Evolutionary conservation across 2,797 vertebrate species (phyloP), one percentile per base, ranked within the genome.

Genomic region (Cichlasoma orientale): DNA sequence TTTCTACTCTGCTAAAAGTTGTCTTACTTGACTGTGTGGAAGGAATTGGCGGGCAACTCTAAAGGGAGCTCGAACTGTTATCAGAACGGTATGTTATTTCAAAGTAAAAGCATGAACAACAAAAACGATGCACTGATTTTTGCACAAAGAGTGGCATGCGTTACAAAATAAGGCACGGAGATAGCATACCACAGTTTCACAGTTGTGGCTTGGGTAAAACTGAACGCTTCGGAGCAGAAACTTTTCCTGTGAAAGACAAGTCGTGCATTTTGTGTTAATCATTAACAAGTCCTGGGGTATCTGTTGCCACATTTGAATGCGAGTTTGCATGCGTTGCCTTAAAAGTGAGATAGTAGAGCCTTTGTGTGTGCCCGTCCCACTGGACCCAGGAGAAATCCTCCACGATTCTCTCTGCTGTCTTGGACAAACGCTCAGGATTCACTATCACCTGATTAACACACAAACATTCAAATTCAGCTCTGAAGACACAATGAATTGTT

Each of bases 331-430:
- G 53, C 55, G 38, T 90, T 91, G 97, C 97, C 96, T 95, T 96
- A 41, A 90, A 87, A 13, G 95, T 92, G 90, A 98, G 89, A 86
- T 96, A 97, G 94, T 97, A 98, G 7, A 99, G 93, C 78, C 97
- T 96, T 83, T 99, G 98, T n/a, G 95, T 93, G 83, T 94, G 88
- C 85, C 94, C 93, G 85, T 99, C 97, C 98, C 98, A 99, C 77
- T 99, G 98, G 73, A 95, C 94, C 97, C 97, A 99, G 84, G 95
- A 86, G 74, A 98, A 93, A 79, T 99, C 98, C 83, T 99, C 98
- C 3, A 88, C 95, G 79, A 99, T 93, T 91, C 93, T 96, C 83
- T 96, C 94, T 3, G 74, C 85, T 0, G 70, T 85, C 93, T 90
- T 97, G 78, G 91, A 93, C 92, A 98, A 93, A 53, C 90, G 94